Evolutionary conservation across 1,140 invertebrate species (phyloP).

Genomic region (Drosophila melanica): DNA sequence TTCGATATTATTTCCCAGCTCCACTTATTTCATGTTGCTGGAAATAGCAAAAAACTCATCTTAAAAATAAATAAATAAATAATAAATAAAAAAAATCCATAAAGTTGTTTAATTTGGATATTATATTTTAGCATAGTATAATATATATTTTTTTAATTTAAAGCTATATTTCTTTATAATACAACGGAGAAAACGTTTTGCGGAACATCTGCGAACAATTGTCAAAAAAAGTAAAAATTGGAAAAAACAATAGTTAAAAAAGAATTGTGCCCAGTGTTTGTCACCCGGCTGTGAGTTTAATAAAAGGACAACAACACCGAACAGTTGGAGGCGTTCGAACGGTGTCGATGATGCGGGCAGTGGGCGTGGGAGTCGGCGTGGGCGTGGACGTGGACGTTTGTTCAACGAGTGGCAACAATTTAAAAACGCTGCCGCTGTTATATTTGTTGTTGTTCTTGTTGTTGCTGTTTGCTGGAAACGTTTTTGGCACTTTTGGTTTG

Average conservation of each 20-base stretch:
- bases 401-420: slow-evolving; percentile 76
- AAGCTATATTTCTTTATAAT: background rate
- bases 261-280: slow-evolving; percentile 39
- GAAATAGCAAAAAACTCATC: no score
- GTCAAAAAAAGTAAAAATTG: background rate
- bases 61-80: no score
- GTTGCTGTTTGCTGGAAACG: slow-evolving; percentile 52
- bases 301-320: slow-evolving; percentile 46
- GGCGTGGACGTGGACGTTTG: slow-evolving; percentile 43
- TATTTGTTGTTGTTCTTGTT: slow-evolving; percentile 37
- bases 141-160: background rate
- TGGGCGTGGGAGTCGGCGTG: slow-evolving; percentile 29
- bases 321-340: slow-evolving; percentile 18
- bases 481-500: slow-evolving; percentile 76
- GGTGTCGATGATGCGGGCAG: slow-evolving; percentile 32
- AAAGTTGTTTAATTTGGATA: no score
- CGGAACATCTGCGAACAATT: background rate
- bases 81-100: background rate
- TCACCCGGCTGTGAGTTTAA: slow-evolving; percentile 54
- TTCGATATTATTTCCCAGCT: no score
- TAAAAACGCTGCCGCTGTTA: slow-evolving; percentile 40
- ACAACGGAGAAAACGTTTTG: background rate
- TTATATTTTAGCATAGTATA: background rate
- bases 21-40: no score
- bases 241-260: background rate